Evolutionary conservation across 2,797 vertebrate genomes (phyloP), one percentile per base, ranked within the genome.

Genomic region (Tiaroga cobitis): DNA sequence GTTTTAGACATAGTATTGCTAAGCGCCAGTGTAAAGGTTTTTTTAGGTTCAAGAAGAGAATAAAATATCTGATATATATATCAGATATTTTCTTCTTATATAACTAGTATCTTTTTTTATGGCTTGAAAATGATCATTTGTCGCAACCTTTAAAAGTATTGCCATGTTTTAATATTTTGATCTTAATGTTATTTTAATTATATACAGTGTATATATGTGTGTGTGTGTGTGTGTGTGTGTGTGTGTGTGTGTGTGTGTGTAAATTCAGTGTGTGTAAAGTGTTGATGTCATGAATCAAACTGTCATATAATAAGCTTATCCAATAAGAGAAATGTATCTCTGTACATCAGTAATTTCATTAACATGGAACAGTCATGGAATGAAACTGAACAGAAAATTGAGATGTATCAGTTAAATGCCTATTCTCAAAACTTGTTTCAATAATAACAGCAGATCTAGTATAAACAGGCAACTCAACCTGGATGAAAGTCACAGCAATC

Each of bases 261-360:
- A 43, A 4, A 49, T 81, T 39, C 29, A 80, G 9, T 15, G 46
- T 54, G 41, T 16, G 8, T 83, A 32, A 83, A 21, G 11, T 68
- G 32, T 65, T 73, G 26, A 39, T 11, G 32, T 37, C 37, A 37
- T 41, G 13, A 65, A n/a, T 81, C 21, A 61, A 86, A 61, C 75
- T 43, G 3, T 51, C 34, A 32, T 56, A 80, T 84, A 80, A 83
- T n/a, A 74, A 65, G 26, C 4, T 81, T 51, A 76, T 81, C 26
- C 6, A 76, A 49, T 29, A 70, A 68, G 6, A 34, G 8, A 80
- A 49, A 24, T 51, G 24, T 41, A 46, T 69, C 21, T 4, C 34
- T 56, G 19, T 63, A 46, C 21, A 32, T n/a, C 10, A 8, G n/a
- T 49, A 26, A 26, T 72, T 65, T 56, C 41, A 85, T 74, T 26